Evolutionary conservation across 2,113 vertebrate genomes (phyloP).

Genomic region (Ceuthmochares aereus): DNA sequence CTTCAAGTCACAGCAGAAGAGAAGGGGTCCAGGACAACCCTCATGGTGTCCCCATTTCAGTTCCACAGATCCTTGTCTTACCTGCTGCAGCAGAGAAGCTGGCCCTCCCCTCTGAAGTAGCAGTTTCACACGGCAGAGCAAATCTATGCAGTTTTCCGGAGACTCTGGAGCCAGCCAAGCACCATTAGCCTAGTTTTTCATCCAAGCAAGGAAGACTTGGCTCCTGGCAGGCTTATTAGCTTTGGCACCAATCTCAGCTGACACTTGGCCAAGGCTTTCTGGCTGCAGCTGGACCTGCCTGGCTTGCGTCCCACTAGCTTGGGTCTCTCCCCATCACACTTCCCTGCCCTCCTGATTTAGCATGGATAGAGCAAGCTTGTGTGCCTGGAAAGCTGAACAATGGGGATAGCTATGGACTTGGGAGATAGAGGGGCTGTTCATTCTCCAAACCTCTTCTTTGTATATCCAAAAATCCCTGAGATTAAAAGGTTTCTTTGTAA

Average conservation of each 20-base stretch:
- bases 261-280: constrained; percentile 44
- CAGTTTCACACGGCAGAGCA: neutral
- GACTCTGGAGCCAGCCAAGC: constrained; percentile 35
- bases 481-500: neutral
- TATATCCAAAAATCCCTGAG: neutral
- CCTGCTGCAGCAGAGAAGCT: neutral
- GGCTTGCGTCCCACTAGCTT: constrained; percentile 41
- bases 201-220: constrained; percentile 55
- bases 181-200: constrained; percentile 45
- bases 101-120: neutral
- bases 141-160: neutral
- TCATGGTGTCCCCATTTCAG: neutral
- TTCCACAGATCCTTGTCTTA: neutral
- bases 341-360: neutral
- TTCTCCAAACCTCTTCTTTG: accelerated
- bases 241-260: constrained; percentile 34
- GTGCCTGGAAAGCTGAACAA: neutral
- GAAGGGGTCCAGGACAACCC: neutral
- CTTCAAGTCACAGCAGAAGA: neutral
- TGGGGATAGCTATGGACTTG: neutral
- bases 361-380: neutral
- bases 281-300: constrained; percentile 11
- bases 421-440: neutral
- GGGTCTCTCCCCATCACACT: constrained; percentile 11
- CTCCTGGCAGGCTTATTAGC: constrained; percentile 55